Evolutionary conservation across 1,140 invertebrate species (phyloP), one percentile per base, ranked within the genome.

Genomic region (Coelopa frigida): DNA sequence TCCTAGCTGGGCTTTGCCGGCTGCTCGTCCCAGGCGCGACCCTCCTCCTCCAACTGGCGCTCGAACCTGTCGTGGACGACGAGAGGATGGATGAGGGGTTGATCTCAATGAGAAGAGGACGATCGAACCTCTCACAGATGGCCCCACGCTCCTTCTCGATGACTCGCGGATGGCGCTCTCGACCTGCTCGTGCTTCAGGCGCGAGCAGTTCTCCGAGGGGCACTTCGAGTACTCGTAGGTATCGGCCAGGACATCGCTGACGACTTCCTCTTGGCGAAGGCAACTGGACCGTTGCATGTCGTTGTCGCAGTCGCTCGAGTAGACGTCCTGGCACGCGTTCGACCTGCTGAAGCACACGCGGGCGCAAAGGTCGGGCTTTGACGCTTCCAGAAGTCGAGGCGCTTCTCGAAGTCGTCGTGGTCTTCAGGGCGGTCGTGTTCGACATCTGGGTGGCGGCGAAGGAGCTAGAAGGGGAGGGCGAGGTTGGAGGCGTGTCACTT

Each of bases 11-110:
- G 48, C 32, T 74, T 61, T 41, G 70, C 70, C 17, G 73, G 60
- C 55, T 77, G 72, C 38, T 79, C 75, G 44, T 77, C 71, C 46
- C 75, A 76, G 10, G 64, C 57, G 45, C 72, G 69, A 48, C 77
- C 73, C 49, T 78, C 72, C 32, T 74, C 68, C 51, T 73, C 72
- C n/a, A 78, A 56, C 51, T 78, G 70, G 10, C 75, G 68, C 52
- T 79, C 75, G n/a, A 75, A 71, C 31, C 73, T 74, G 11, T n/a
- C n/a, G n/a, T n/a, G n/a, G n/a, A 10, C 10, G 17, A 18, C n/a
- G n/a, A 27, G 1, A 29, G 18, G 11, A 26, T 12, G 26, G 11
- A 5, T 0, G n/a, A n/a, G n/a, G n/a, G n/a, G 18, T 33, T 14
- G 11, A 37, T 37, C 20, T 2, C 35, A 18, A 11, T 17, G 20